A percentile compares a stretch with the other conserved stretches of the same genome.
These are phyloP conservation scores for Drosophila subobscura DNA, from an alignment of 1,140 invertebrate genomes.

Conservation along the genomic window DNA sequence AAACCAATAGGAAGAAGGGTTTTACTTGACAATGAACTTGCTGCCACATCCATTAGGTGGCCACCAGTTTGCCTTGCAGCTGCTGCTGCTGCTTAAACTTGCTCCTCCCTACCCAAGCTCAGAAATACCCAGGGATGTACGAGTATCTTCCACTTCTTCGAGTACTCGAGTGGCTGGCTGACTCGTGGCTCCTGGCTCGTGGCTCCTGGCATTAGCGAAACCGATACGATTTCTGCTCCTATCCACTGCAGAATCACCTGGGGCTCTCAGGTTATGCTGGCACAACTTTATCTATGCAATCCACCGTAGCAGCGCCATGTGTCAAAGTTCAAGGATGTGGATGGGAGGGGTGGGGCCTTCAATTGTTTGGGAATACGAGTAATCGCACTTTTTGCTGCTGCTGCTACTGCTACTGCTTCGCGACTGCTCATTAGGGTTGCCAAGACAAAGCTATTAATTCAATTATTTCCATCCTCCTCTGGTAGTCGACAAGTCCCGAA, in stretches of 20 bases:
- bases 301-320: too few relatives aligned
- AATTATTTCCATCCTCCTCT: slow-evolving; percentile 67
- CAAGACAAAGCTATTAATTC: slow-evolving; percentile 75
- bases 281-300: slow-evolving; percentile 5
- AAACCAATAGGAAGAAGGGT: not conserved
- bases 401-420: slow-evolving; percentile 1
- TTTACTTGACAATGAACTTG: too few relatives aligned
- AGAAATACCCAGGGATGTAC: too few relatives aligned
- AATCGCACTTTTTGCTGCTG: slow-evolving; percentile 25
- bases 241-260: slow-evolving; percentile 26
- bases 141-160: too few relatives aligned
- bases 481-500: slow-evolving; percentile 49
- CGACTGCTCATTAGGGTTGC: slow-evolving; percentile 70
- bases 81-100: too few relatives aligned
- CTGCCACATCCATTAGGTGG: too few relatives aligned
- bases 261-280: not conserved
- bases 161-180: not conserved
- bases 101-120: too few relatives aligned
- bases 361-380: not conserved
- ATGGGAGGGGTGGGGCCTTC: not conserved
- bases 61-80: too few relatives aligned
- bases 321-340: slow-evolving; percentile 14
- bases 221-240: slow-evolving; percentile 17
- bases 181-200: slow-evolving; percentile 10
- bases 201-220: slow-evolving; percentile 8